These are phyloP conservation scores for Pogonocherus hispidulus DNA, from an alignment of 2,888 invertebrate species.

Conservation along the genomic window DNA sequence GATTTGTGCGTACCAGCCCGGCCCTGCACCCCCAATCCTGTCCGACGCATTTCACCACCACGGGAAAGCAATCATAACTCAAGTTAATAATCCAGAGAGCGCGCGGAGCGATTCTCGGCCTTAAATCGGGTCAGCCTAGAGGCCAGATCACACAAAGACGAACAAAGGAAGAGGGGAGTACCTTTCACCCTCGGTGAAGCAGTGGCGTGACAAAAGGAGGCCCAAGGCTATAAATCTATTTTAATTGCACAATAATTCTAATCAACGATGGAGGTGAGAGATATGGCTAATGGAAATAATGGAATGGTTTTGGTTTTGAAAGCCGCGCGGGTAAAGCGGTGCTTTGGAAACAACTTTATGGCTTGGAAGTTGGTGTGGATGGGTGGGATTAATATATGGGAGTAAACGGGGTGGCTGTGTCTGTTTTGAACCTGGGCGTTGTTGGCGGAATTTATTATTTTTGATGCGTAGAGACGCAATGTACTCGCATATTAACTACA, in stretches of 20 bases:
- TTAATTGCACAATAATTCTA: constrained; percentile 30
- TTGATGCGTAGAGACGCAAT: neutral
- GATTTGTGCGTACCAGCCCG: constrained; percentile 13
- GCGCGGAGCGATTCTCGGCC: constrained; percentile 9
- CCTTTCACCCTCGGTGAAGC: constrained; percentile 25
- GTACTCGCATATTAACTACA: too few species aligned
- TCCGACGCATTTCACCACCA: constrained; percentile 25
- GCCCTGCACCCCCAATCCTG: constrained; percentile 24
- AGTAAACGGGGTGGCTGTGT: too few species aligned
- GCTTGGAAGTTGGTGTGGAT: neutral
- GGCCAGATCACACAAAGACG: constrained; percentile 23
- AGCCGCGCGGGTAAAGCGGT: neutral
- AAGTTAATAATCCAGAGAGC: constrained; percentile 29
- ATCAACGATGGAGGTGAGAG: constrained; percentile 17
- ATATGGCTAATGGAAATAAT: constrained; percentile 10
- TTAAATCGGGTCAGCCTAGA: neutral
- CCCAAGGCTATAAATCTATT: constrained; percentile 23
- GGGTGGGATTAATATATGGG: neutral
- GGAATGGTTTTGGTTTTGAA: neutral
- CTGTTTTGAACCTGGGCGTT: neutral
- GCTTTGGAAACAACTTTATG: neutral
- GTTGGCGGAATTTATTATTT: neutral
- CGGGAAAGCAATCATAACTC: constrained; percentile 32
- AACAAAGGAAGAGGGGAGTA: constrained; percentile 23
- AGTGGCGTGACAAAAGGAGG: constrained; percentile 26